A percentile compares a stretch with the other conserved stretches of the same genome.
Conservation (phyloP, 2,888 invertebrate genomes). For the Caenorhabditis uteleia region DNA sequence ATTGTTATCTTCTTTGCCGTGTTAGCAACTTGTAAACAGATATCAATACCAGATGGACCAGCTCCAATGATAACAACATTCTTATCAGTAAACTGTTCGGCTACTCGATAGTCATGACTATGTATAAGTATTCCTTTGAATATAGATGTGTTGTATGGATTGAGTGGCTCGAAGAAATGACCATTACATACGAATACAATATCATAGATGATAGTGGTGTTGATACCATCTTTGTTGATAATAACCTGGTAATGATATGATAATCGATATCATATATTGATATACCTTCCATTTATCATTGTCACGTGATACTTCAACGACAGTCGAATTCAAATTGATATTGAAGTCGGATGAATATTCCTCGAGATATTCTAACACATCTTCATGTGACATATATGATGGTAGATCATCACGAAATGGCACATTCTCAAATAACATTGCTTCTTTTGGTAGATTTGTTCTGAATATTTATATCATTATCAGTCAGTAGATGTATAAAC, state of each 20-base stretch:
- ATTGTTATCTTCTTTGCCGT: constrained; percentile 19
- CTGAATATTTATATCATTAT: constrained; percentile 74
- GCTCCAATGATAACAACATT: constrained; percentile 84
- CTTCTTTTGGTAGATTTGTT: constrained; percentile 89
- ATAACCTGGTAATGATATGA: background rate
- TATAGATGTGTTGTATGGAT: constrained; percentile 31
- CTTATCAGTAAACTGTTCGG: constrained; percentile 77
- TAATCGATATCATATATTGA: background rate
- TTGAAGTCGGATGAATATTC: constrained; percentile 38
- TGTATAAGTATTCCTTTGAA: constrained; percentile 77
- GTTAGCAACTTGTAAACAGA: constrained; percentile 76
- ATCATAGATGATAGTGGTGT: constrained; percentile 73
- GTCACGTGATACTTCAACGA: constrained; percentile 28
- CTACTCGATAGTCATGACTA: constrained; percentile 84
- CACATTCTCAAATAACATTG: constrained; percentile 89
- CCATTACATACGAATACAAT: constrained; percentile 85
- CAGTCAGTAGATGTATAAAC: constrained; percentile 64
- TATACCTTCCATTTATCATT: constrained; percentile 13
- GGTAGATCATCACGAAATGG: constrained; percentile 76
- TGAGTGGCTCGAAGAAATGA: constrained; percentile 52
- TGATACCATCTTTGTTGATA: background rate
- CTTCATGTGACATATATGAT: constrained; percentile 78
- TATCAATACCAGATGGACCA: constrained; percentile 85
- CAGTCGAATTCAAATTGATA: constrained; percentile 44
- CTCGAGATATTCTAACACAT: constrained; percentile 50